Percentiles rank a stretch among this genome's conserved stretches.
Conservation (phyloP, 2,113 vertebrate species). For the Eleginops maclovinus region DNA sequence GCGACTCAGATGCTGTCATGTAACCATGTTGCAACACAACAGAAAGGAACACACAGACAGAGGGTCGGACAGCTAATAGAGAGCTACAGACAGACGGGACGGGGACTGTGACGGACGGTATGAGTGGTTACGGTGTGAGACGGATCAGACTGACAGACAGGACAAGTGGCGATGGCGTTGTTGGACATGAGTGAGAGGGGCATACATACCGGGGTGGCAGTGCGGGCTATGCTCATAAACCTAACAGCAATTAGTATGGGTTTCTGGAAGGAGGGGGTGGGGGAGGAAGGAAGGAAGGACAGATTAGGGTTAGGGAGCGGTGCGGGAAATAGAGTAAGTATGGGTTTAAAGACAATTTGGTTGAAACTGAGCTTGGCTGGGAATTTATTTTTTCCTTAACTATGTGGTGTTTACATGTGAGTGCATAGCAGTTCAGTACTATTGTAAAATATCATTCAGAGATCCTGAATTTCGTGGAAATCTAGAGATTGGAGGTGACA, state of each 20-base stretch:
- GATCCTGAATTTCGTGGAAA: neutral
- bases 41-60: too few species aligned
- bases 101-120: slow-evolving; percentile 43
- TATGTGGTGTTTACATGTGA: too few species aligned
- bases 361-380: neutral
- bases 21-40: too few species aligned
- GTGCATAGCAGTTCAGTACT: too few species aligned
- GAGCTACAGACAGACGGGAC: slow-evolving; percentile 35
- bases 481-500: neutral
- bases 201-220: slow-evolving; percentile 85
- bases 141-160: slow-evolving; percentile 37
- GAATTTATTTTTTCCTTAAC: neutral
- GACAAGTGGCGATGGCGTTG: slow-evolving; percentile 38
- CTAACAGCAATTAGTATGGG: slow-evolving; percentile 99
- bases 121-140: slow-evolving; percentile 16
- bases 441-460: too few species aligned
- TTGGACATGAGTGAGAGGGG: slow-evolving; percentile 55
- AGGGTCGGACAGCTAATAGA: too few species aligned
- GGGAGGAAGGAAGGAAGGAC: slow-evolving; percentile 67
- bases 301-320: slow-evolving; percentile 50
- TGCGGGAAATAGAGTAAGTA: slow-evolving; percentile 4
- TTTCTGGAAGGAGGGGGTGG: slow-evolving; percentile 90
- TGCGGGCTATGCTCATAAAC: slow-evolving; percentile 99
- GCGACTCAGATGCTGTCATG: too few species aligned
- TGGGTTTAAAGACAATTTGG: slow-evolving; percentile 7